Conservation (phyloP, 2,797 vertebrate genomes). For the Sebastolobus alascanus region DNA sequence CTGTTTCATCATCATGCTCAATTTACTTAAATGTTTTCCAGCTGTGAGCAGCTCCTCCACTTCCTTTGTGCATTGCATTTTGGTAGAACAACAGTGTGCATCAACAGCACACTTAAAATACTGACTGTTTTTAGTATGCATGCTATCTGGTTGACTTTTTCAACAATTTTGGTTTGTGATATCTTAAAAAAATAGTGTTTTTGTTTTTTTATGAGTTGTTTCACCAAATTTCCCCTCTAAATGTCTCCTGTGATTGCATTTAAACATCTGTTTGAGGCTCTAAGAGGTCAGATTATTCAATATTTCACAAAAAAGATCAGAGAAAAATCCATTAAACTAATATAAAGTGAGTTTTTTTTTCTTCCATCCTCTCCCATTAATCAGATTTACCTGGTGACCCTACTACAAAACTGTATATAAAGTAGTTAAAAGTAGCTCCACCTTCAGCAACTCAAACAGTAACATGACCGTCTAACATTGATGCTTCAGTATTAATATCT, state of each 20-base stretch:
- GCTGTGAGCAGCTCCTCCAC: neutral
- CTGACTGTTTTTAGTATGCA: neutral
- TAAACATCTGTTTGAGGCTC: neutral
- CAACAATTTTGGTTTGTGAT: neutral
- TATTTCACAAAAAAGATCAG: neutral
- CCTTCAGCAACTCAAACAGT: neutral
- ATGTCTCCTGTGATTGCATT: neutral
- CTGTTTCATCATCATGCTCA: neutral
- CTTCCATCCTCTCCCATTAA: neutral
- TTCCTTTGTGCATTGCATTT: neutral
- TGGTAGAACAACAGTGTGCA: neutral
- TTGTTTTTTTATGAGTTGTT: too few relatives aligned
- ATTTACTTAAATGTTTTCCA: neutral
- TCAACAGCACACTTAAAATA: neutral
- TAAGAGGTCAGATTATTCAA: neutral
- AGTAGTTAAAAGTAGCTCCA: neutral
- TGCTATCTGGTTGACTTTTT: neutral
- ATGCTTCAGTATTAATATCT: constrained; percentile 18
- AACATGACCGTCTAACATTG: neutral
- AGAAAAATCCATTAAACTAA: neutral
- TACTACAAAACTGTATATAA: neutral
- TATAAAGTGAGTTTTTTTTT: neutral
- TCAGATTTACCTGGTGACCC: neutral
- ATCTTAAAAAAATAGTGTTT: neutral
- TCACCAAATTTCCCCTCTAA: neutral